Conservation (phyloP, 2,888 invertebrate species). For the Entomobrya proxima region DNA sequence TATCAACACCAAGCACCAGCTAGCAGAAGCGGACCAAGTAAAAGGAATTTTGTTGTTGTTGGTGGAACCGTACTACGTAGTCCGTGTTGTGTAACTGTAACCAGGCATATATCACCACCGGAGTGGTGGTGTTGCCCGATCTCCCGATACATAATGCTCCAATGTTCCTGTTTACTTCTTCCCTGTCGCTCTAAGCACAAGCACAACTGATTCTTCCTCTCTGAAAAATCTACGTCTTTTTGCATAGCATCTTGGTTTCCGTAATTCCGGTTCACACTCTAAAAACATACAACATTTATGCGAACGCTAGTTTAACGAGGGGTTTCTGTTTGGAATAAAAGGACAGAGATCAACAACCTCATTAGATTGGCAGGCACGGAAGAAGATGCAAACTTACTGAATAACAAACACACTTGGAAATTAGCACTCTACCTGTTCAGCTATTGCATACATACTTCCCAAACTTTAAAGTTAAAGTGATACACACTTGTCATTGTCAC, state of each 20-base stretch:
- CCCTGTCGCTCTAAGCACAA: not conserved
- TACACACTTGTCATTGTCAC: no score
- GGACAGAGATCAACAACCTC: constrained; percentile 25
- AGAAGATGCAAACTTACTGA: not conserved
- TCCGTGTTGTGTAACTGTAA: not conserved
- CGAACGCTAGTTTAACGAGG: not conserved
- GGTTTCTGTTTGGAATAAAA: constrained; percentile 14
- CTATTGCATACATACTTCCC: not conserved
- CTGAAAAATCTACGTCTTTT: not conserved
- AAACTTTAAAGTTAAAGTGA: no score
- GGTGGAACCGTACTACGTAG: not conserved
- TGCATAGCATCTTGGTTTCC: not conserved
- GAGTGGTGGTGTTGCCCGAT: not conserved
- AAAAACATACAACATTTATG: not conserved
- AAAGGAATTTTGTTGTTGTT: not conserved
- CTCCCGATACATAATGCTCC: not conserved
- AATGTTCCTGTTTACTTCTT: not conserved
- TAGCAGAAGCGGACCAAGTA: not conserved
- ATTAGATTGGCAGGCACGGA: not conserved
- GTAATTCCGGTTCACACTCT: not conserved
- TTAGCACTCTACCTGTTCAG: not conserved
- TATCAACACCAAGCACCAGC: not conserved
- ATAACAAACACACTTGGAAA: not conserved
- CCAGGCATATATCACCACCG: not conserved
- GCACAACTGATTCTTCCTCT: not conserved